Base-by-base conservation (phyloP, 2,113 vertebrate species). In the Gulo gulo region DNA sequence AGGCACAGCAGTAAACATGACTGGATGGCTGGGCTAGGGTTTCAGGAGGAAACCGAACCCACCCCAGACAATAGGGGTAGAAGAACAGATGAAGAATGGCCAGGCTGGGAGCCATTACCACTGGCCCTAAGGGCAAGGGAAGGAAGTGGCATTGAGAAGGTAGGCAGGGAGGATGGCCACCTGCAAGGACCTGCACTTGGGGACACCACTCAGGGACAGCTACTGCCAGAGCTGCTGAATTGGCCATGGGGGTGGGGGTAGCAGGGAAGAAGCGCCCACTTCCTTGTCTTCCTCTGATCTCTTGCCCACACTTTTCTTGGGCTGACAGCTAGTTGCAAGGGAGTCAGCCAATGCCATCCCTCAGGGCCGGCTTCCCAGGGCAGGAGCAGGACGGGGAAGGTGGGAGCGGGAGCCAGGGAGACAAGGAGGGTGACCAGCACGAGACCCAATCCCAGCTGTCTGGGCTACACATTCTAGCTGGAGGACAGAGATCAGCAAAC, bases 21-120 rank as follows among this genome's bases (percentile, higher is more conserved):
- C 24, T 4, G 42, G 23, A 10, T 1, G 74, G 16, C 76, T 29
- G 45, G 29, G 67, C 52, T 74, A n/a, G 55, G 34, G 67, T 79
- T 81, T 91, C 89, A 42, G 89, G 36, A 82, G 89, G 47, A 57
- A 91, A 82, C 61, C 6, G n/a, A 65, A 71, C 14, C 26, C 47
- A 69, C 26, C 13, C 61, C 67, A 31, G 42, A 61, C 36, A 31
- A 18, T 31, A 59, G 36, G 14, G 18, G 16, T 8, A 9, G 29
- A 67, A 45, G 26, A 42, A 11, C 18, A 69, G 31, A 80, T 20
- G 61, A 20, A 26, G 61, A 63, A 14, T 52, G 14, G 26, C 47
- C 39, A 12, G 63, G 26, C 1, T 45, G 26, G 15, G 10, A 23
- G 59, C 45, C 59, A 0, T 39, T 50, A 13, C 21, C 10, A 4